phyloP scores from a whole-genome alignment of 2,797 vertebrate species.

The Monodelphis domestica region DNA sequence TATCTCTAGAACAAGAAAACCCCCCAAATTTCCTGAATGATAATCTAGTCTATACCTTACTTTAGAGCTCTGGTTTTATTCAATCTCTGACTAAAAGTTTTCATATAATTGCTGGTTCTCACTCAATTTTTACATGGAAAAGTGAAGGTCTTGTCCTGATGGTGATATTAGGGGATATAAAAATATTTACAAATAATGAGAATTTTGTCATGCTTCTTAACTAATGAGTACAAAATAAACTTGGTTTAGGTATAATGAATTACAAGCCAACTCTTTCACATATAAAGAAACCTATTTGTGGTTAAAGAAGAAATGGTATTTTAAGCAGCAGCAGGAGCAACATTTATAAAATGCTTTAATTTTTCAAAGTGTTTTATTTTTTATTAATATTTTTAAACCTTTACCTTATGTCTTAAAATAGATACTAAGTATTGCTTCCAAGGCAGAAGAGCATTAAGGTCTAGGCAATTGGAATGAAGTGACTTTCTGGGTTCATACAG shows the following conservation, averaged over 20 bases:
- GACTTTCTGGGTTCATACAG: no score
- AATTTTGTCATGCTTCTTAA: neutral
- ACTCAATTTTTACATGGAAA: conserved; percentile 46
- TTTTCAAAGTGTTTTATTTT: no score
- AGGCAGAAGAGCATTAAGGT: no score
- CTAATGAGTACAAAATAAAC: neutral
- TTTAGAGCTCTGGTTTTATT: conserved; percentile 57
- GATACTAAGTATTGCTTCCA: no score
- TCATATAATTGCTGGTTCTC: conserved; percentile 62
- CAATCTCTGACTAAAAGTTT: conserved; percentile 67
- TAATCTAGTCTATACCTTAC: conserved; percentile 26
- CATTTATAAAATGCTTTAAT: no score
- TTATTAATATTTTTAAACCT: no score
- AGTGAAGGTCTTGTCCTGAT: conserved; percentile 16
- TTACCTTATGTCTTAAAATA: no score
- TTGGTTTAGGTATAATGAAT: neutral
- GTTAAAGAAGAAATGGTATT: no score
- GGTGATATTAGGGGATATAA: conserved; percentile 14
- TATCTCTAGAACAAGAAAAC: neutral
- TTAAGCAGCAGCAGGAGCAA: no score
- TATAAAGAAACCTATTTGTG: no score
- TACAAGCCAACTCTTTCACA: no score
- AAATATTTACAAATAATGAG: neutral
- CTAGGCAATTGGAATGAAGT: no score
- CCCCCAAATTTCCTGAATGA: conserved; percentile 49